Conservation (phyloP, 1,140 invertebrate genomes). For the Kradibia gibbosae region DNA sequence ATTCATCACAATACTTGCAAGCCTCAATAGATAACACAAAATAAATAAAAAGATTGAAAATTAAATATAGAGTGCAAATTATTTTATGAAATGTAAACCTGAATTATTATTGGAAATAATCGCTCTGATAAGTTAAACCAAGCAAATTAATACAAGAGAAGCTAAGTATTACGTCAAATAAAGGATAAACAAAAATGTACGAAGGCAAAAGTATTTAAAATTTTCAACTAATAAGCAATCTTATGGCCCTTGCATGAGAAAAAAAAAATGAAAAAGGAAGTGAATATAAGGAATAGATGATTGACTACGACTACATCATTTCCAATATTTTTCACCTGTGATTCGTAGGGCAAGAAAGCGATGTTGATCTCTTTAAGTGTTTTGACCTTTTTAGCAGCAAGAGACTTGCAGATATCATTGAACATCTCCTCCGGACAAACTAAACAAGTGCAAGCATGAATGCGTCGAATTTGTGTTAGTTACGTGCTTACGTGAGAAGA, state of each 20-base stretch:
- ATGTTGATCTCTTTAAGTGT: slow-evolving; percentile 99
- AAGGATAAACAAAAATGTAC: not conserved
- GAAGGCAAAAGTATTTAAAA: not conserved
- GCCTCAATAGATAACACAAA: slow-evolving; percentile 14
- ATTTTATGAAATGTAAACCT: not conserved
- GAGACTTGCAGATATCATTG: slow-evolving; percentile 97
- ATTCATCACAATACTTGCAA: slow-evolving; percentile 38
- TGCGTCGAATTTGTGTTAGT: slow-evolving; percentile 65
- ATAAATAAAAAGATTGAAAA: not conserved
- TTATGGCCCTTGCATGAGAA: not conserved
- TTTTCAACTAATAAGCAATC: not conserved
- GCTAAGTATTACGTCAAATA: not conserved
- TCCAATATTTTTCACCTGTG: slow-evolving; percentile 82
- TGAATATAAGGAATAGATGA: not conserved
- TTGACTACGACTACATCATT: not conserved
- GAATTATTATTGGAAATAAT: not conserved
- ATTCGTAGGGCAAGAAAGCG: slow-evolving; percentile 99
- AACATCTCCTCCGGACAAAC: slow-evolving; percentile 92
- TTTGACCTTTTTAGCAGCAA: slow-evolving; percentile 95
- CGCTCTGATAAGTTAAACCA: too few relatives aligned
- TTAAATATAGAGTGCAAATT: not conserved
- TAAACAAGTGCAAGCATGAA: slow-evolving; percentile 72
- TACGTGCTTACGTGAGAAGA: slow-evolving; percentile 56
- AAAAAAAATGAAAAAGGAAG: not conserved
- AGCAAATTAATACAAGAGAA: slow-evolving; percentile 1